Evolutionary conservation across 1,140 invertebrate genomes (phyloP), one percentile per base, ranked within the genome.

Genomic region (Physella acuta): DNA sequence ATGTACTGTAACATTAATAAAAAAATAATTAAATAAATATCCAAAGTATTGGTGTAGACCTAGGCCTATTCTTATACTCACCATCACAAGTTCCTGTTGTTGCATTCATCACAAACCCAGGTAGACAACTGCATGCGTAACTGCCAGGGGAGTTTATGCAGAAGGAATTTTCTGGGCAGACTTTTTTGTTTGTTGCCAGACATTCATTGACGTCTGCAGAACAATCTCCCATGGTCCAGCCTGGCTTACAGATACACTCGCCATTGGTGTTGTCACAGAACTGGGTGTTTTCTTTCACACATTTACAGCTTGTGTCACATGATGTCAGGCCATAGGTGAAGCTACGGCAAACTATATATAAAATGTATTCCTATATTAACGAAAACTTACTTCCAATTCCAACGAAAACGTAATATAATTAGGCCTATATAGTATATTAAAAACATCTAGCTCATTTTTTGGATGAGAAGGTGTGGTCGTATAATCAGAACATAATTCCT

Each of bases 241-340:
- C 59, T 24, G 59, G 59, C 39, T 61, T 61, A 26, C 59, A 61
- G 20, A 61, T 16, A 30, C 59, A 61, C 26, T 31, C 34, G 14
- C 59, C 59, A 44, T 39, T 61, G 59, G 59, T 61, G 59, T 39
- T 61, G 36, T 37, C 26, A 61, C 59, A 61, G 36, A 39, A 1
- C 5, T 39, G 1, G 1, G 59, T 61, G 2, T 26, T 61, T 3
- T 61, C 36, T n/a, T 26, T 31, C 1, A 30, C 59, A 61, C 59
- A 61, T 39, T 31, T 16, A 28, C 59, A 61, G 26, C 31, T 8
- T 1, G 1, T 39, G 1, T 14, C 26, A 44, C 59, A 61, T 8
- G 39, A 44, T 5, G 36, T 2, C 1, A 36, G 24, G n/a, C 36
- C 59, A 26, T 61, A 61, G 17, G n/a, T 61, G 36, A 61, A 61